Evolutionary conservation across 2,113 vertebrate genomes (phyloP).

Genomic region (Percopsis transmontana): DNA sequence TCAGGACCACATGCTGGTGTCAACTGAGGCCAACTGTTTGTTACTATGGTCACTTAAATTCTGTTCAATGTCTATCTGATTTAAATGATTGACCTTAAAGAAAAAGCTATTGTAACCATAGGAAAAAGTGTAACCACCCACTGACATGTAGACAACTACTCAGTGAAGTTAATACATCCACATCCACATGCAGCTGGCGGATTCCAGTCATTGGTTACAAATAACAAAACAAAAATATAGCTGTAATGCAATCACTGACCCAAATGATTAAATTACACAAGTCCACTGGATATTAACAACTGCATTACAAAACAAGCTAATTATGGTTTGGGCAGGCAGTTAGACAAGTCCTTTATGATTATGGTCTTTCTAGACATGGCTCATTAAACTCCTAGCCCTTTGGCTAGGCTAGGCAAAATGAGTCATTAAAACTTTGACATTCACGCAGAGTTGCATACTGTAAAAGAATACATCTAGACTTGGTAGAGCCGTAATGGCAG

Average conservation of each 20-base stretch:
- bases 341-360: not conserved
- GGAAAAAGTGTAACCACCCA: too few species aligned
- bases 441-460: slow-evolving; percentile 4
- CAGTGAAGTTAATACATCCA: not conserved
- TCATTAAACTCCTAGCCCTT: not conserved
- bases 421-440: not conserved
- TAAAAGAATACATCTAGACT: not conserved
- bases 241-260: not conserved
- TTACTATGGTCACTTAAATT: not conserved
- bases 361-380: not conserved
- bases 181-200: not conserved
- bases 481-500: slow-evolving; percentile 13
- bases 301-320: slow-evolving; percentile 9
- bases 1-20: not conserved
- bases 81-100: too few species aligned
- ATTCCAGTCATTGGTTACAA: not conserved
- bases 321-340: slow-evolving; percentile 4
- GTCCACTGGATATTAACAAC: not conserved
- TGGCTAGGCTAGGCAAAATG: not conserved
- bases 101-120: too few species aligned
- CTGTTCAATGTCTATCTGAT: too few species aligned
- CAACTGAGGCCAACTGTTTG: not conserved
- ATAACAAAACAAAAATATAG: not conserved
- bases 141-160: not conserved
- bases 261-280: slow-evolving; percentile 1